Evolutionary conservation across 2,888 invertebrate species (phyloP).

Genomic region (Caenorhabditis sp.): DNA sequence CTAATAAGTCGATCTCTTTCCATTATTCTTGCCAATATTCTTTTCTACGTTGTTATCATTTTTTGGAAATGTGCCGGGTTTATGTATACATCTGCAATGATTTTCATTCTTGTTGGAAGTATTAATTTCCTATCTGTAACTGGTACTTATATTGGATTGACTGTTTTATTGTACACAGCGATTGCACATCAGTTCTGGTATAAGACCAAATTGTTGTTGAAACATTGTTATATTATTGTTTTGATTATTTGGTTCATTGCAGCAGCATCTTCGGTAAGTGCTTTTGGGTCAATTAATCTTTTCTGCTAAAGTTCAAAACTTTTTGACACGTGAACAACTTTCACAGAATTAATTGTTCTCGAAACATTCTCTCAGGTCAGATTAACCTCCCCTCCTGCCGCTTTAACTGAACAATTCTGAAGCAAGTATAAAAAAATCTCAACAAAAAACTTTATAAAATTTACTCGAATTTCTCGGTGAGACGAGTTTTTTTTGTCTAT

Average conservation of each 20-base stretch:
- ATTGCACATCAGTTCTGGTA: slow-evolving; percentile 64
- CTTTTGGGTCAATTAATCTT: not conserved
- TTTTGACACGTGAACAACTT: not conserved
- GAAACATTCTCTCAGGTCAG: too few species aligned
- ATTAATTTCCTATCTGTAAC: slow-evolving; percentile 60
- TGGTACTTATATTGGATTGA: slow-evolving; percentile 62
- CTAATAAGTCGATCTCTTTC: slow-evolving; percentile 59
- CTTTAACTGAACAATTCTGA: too few species aligned
- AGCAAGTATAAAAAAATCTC: too few species aligned
- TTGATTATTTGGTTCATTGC: slow-evolving; percentile 60
- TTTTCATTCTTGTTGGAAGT: slow-evolving; percentile 62
- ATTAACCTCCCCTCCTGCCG: too few species aligned
- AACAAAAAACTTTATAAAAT: too few species aligned
- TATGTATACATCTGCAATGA: slow-evolving; percentile 60
- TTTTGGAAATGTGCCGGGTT: slow-evolving; percentile 63
- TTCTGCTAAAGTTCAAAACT: not conserved
- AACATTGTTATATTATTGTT: slow-evolving; percentile 53
- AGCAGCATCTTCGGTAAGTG: slow-evolving; percentile 53
- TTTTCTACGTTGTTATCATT: slow-evolving; percentile 64
- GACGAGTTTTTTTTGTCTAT: too few species aligned
- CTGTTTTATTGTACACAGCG: slow-evolving; percentile 62
- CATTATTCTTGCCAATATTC: slow-evolving; percentile 57
- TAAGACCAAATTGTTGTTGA: slow-evolving; percentile 48
- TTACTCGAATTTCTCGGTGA: too few species aligned
- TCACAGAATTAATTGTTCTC: not conserved